phyloP scores from a whole-genome alignment of 1,140 invertebrate genomes.

The Cyclargus thomasi region DNA sequence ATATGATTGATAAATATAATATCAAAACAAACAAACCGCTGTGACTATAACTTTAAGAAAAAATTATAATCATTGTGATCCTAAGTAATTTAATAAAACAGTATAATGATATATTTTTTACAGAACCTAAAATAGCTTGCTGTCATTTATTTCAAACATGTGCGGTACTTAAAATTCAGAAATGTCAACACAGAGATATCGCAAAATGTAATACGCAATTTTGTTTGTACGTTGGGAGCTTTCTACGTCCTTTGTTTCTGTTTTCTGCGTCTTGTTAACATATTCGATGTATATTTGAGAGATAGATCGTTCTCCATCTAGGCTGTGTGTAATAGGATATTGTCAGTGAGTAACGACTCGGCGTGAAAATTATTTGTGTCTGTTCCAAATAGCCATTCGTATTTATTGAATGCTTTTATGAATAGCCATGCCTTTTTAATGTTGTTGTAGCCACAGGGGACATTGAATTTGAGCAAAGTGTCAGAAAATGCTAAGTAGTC shows the following conservation, averaged over 20 bases:
- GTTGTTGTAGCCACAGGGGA: neutral
- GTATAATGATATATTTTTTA: too few species aligned
- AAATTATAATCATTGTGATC: too few species aligned
- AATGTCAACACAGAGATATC: neutral
- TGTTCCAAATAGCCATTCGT: slow-evolving; percentile 10
- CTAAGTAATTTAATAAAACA: too few species aligned
- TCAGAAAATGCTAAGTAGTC: neutral
- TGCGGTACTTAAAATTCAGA: neutral
- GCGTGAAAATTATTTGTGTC: slow-evolving; percentile 1
- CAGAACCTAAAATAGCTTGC: neutral
- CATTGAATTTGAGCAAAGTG: neutral
- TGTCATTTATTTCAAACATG: neutral
- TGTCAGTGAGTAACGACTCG: slow-evolving; percentile 5
- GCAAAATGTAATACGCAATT: neutral
- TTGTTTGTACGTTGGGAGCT: slow-evolving; percentile 22
- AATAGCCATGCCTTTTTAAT: neutral
- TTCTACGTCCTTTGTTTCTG: slow-evolving; percentile 19
- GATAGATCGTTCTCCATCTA: slow-evolving; percentile 19
- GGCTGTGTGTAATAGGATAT: slow-evolving; percentile 12
- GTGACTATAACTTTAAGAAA: too few species aligned
- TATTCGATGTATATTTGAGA: slow-evolving; percentile 37
- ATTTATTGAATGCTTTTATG: neutral
- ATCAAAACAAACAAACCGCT: too few species aligned
- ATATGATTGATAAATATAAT: too few species aligned
- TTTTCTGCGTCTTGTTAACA: slow-evolving; percentile 43